A percentile compares a stretch with the other conserved stretches of the same genome.
phyloP scores from a whole-genome alignment of 2,113 vertebrate genomes.

The Ahaetulla prasina region DNA sequence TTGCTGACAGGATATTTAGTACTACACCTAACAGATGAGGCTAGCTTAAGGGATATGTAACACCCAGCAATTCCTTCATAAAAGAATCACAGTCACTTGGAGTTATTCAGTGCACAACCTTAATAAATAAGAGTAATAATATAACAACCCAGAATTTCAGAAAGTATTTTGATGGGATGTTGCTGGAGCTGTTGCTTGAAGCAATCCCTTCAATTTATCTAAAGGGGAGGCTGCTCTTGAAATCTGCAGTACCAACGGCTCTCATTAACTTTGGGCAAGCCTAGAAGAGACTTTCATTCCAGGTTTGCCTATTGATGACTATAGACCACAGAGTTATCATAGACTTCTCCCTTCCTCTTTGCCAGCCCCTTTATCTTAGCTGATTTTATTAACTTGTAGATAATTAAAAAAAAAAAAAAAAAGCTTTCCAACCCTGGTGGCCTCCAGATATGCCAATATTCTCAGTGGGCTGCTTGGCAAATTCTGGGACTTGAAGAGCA shows the following conservation, averaged over 20 bases:
- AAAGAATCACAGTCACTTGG: background rate
- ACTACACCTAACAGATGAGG: background rate
- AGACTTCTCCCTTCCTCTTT: background rate
- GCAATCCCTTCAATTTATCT: background rate
- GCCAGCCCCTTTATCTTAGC: background rate
- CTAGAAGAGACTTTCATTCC: background rate
- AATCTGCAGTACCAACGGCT: background rate
- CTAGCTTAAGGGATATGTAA: background rate
- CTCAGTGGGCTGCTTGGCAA: background rate
- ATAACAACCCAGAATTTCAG: background rate
- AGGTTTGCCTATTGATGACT: background rate
- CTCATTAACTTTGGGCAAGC: background rate
- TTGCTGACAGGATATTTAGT: background rate
- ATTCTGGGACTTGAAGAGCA: background rate
- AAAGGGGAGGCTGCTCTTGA: background rate
- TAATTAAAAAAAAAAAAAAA: too few species aligned
- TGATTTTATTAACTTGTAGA: background rate
- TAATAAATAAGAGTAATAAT: background rate
- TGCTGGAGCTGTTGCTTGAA: background rate
- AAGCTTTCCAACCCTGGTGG: background rate
- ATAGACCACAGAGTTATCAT: background rate
- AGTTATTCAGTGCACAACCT: background rate
- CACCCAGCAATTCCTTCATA: background rate
- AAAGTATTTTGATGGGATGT: background rate
- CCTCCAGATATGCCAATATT: background rate